These are phyloP conservation scores for Buphagus erythrorhynchus DNA, from an alignment of 2,797 vertebrate genomes.

Conservation along the genomic window DNA sequence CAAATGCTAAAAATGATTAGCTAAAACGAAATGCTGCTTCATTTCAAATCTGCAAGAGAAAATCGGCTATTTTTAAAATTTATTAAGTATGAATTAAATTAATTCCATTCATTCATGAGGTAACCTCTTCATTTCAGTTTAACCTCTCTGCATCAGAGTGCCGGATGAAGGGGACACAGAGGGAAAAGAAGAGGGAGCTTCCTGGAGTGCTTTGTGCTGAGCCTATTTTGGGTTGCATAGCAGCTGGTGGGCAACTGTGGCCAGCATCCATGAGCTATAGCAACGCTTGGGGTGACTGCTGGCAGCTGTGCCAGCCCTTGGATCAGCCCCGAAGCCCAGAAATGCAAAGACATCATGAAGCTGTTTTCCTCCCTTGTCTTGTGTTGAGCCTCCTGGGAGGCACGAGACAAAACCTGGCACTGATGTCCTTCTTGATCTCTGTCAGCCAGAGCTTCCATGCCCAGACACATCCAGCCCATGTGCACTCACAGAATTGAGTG, in stretches of 20 bases:
- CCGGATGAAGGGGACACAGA: background rate
- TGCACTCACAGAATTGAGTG: background rate
- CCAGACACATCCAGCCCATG: background rate
- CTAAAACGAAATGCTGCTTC: background rate
- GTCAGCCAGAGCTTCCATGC: background rate
- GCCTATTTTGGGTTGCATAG: conserved; percentile 56
- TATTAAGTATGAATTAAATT: background rate
- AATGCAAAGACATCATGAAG: background rate
- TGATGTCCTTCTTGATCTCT: background rate
- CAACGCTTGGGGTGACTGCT: conserved; percentile 3
- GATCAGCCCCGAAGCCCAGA: background rate
- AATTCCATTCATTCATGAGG: background rate
- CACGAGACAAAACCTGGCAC: background rate
- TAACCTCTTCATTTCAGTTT: conserved; percentile 12
- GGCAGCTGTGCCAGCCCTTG: conserved; percentile 26
- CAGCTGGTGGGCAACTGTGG: conserved; percentile 53
- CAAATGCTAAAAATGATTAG: background rate
- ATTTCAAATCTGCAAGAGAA: background rate
- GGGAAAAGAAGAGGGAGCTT: background rate
- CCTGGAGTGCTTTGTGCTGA: conserved; percentile 52
- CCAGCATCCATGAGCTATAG: conserved; percentile 24
- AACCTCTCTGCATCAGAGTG: background rate
- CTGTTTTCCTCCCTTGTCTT: background rate
- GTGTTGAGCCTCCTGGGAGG: background rate
- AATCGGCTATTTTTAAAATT: background rate